Base-by-base conservation (phyloP, 2,113 vertebrate genomes). In the Ibidorhyncha struthersii region DNA sequence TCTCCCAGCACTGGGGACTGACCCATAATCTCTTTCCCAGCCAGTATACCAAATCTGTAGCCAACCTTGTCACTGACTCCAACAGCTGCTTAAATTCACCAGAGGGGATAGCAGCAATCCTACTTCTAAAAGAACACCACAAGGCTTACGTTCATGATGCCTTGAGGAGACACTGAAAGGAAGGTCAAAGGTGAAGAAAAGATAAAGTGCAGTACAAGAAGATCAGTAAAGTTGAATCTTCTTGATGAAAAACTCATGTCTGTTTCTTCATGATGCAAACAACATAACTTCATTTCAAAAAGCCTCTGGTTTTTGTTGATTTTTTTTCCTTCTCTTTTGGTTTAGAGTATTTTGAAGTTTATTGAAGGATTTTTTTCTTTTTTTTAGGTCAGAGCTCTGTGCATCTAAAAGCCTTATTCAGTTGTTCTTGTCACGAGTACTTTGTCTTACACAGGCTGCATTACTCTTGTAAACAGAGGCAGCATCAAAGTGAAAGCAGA, bases 171-270 rank as follows among this genome's bases (percentile, higher is more conserved):
- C 98, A 98, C 99, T 99, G 98, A 99, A 97, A 98, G 89, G 93
- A 97, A 98, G 99, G 99, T 99, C 99, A 99, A 98, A 99, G 99
- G 99, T 99, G 98, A 98, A 98, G 97, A 98, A 98, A 98, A 99
- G 99, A 99, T 99, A 99, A 99, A 99, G 99, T 99, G 98, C 98
- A 88, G 98, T 98, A 99, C 99, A 99, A 99, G 98, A 98, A 99
- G 99, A 99, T 99, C 99, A 99, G 99, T 99, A 98, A 98, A 98
- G 90, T 97, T 96, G 98, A 97, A 97, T 98, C 98, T 98, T 98
- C 98, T 98, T 98, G 98, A 98, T 98, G 98, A 98, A 98, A 98
- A 98, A 98, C 97, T 97, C 97, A 96, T 71, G 98, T 98, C 98
- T 98, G 97, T 94, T 97, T 98, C 98, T 98, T 97, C 93, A 72